Evolutionary conservation across 2,888 invertebrate genomes (phyloP).

Genomic region (Nycteola revayana): DNA sequence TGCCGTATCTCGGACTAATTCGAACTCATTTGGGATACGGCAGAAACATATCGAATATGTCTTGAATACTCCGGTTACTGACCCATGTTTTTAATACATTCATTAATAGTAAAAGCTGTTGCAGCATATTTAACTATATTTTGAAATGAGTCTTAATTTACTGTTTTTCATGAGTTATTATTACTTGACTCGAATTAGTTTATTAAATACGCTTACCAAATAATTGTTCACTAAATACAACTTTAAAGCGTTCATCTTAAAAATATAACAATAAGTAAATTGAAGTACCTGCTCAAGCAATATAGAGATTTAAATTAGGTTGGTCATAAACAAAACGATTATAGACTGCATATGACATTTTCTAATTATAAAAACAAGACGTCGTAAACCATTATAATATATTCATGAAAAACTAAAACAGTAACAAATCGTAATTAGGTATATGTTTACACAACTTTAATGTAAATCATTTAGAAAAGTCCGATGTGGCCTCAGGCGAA

Average conservation of each 20-base stretch:
- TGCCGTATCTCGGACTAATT: slow-evolving; percentile 64
- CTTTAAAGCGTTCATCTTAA: no score
- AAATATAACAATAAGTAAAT: background rate
- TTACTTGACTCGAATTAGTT: no score
- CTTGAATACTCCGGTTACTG: slow-evolving; percentile 64
- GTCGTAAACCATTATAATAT: slow-evolving; percentile 44
- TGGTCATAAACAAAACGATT: slow-evolving; percentile 11
- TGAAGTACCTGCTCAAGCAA: background rate
- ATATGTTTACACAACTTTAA: slow-evolving; percentile 61
- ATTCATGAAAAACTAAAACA: slow-evolving; percentile 51
- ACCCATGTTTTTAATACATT: slow-evolving; percentile 54
- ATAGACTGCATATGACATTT: slow-evolving; percentile 21
- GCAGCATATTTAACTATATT: no score
- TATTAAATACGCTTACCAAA: no score
- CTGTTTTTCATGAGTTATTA: no score
- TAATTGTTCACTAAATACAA: no score
- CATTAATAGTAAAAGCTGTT: slow-evolving; percentile 69
- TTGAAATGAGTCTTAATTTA: no score
- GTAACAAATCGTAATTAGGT: slow-evolving; percentile 57
- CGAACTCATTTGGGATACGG: slow-evolving; percentile 64
- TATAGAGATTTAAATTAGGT: background rate
- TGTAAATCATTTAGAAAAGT: slow-evolving; percentile 41
- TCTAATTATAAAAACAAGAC: slow-evolving; percentile 27
- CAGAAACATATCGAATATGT: slow-evolving; percentile 44
- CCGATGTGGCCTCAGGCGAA: slow-evolving; percentile 41